These are phyloP conservation scores for Sepiola atlantica DNA, from an alignment of 2,888 invertebrate species.

Conservation along the genomic window DNA sequence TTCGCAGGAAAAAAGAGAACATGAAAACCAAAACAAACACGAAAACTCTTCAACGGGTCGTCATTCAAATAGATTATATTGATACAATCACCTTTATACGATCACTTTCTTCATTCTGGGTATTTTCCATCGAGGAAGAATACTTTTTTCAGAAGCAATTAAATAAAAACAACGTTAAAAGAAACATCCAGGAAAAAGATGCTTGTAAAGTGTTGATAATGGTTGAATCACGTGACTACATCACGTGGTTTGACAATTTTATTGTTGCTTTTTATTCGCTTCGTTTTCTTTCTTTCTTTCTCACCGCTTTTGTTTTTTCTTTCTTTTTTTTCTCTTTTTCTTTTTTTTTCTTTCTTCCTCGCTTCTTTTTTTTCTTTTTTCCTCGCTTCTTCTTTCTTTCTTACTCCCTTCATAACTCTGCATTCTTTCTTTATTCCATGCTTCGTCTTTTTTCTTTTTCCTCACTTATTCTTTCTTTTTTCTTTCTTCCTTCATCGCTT, in stretches of 20 bases:
- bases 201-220: not conserved
- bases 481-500: too few relatives aligned
- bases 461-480: too few relatives aligned
- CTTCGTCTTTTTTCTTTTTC: too few relatives aligned
- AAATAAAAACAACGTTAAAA: not conserved
- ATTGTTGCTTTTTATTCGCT: not conserved
- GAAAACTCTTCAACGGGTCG: too few relatives aligned
- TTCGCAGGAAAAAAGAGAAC: too few relatives aligned
- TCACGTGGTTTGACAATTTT: not conserved
- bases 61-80: not conserved
- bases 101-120: not conserved
- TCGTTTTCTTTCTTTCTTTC: not conserved
- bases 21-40: too few relatives aligned
- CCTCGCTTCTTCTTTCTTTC: not conserved
- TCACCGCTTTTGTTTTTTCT: too few relatives aligned
- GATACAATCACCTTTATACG: not conserved
- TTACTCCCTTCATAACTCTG: not conserved
- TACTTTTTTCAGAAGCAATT: not conserved
- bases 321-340: not conserved
- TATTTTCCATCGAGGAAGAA: not conserved
- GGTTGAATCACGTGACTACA: not conserved
- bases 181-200: not conserved
- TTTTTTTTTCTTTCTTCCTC: not conserved
- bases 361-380: not conserved
- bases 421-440: too few relatives aligned